Base-by-base conservation (phyloP, 1,140 invertebrate genomes). In the Drosophila navojoa region DNA sequence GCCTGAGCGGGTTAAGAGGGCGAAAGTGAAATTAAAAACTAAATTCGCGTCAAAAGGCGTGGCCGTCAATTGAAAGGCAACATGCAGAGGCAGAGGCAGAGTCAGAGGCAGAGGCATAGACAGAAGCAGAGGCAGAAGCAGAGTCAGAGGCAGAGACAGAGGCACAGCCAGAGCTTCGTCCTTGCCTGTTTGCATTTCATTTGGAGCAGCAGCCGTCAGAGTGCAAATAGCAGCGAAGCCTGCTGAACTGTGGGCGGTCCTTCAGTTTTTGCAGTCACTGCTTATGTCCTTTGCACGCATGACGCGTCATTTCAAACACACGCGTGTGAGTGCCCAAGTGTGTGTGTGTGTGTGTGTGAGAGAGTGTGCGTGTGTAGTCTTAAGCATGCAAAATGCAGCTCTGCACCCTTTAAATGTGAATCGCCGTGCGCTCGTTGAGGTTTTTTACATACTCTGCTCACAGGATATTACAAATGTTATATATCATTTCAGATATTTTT, bases 11-110 rank as follows among this genome's bases (percentile, higher is more conserved):
- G 40, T 5, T 29, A 13, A 7, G 40, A 42, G 40, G 32, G 44
- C 61, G 59, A 89, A 89, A 87, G 84, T 87, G 79, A 79, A 87
- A 87, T 87, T 87, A 87, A 87, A 38, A 87, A 82, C 76, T 89
- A 79, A 82, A 75, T 72, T 89, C 72, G 45, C 32, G 57, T 55
- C 10, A 76, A 71, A 59, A 77, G 53, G 78, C 71, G 69, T 71
- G 79, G 52, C 55, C 58, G 59, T 87, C 82, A 82, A 87, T 87
- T 79, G 77, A 72, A 63, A 76, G 52, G 58, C 52, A 25, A 27
- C 49, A 50, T 9, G 13, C 50, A 10, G 7, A 53, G 29, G n/a
- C 50, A 10, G 29, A 53, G 16, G 3, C 19, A 11, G 10, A 5
- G 49, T n/a, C 0, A 13, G 10, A 19, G 19, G 2, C 19, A 2